Evolutionary conservation across 2,113 vertebrate genomes (phyloP), one percentile per base, ranked within the genome.

Genomic region (Eretmochelys imbricata): DNA sequence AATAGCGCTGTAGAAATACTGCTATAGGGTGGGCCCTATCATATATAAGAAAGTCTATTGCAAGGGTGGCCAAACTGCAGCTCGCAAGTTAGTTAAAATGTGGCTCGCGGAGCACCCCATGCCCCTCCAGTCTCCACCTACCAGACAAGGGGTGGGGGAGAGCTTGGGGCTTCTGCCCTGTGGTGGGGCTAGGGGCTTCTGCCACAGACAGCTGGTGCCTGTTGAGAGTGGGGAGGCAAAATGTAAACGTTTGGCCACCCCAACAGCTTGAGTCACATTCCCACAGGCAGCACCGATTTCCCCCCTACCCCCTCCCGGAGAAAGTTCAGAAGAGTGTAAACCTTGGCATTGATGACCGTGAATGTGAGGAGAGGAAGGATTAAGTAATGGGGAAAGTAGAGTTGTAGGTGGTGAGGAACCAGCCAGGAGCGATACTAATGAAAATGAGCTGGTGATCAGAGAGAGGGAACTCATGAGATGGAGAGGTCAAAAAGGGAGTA

Each of bases 381-480:
- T 69, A 88, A 87, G 87, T 29, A 53, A 46, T 87, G 94, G 75
- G 89, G 54, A 1, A 24, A 69, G 89, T 87, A 46, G 35, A 85
- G 35, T 31, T 14, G n/a, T 89, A 84, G 59, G 53, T 29, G 62
- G 50, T 78, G 85, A 93, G 80, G 76, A 87, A 10, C 62, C 62
- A 75, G 2, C 1, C 27, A 85, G 91, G 51, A 87, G 89, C 88
- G 81, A 85, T 85, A 8, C 57, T 85, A 16, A 76, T 85, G 76
- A 76, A 93, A 87, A 88, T 85, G 93, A 94, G 95, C 80, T 91
- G 59, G 84, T 2, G 85, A 86, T 87, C 50, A 80, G 12, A 49
- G 46, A 29, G 42, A 29, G 13, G 46, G 42, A 48, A 49, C 1
- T 49, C 42, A 48, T 48, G 46, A 48, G 42, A 78, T 76, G 25